Evolutionary conservation across 2,888 invertebrate genomes (phyloP).

Genomic region (Gisinianus flammeolus): DNA sequence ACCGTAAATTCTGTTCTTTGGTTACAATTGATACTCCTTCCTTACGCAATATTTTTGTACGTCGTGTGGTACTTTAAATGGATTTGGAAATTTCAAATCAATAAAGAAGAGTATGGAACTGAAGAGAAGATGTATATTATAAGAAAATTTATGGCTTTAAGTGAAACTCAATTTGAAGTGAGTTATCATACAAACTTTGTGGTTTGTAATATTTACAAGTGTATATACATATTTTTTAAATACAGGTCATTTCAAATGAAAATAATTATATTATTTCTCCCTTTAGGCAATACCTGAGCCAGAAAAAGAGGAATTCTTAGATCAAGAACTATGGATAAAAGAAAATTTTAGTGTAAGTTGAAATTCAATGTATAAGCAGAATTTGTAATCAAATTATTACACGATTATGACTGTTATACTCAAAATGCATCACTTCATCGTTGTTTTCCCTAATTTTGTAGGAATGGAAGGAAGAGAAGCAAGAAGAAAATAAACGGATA

Average conservation of each 20-base stretch:
- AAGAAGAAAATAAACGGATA: slow-evolving; percentile 82
- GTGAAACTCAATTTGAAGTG: slow-evolving; percentile 65
- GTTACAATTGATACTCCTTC: slow-evolving; percentile 80
- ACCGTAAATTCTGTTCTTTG: slow-evolving; percentile 77
- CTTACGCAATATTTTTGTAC: slow-evolving; percentile 75
- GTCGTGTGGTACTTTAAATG: slow-evolving; percentile 78
- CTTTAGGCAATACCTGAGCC: slow-evolving; percentile 71
- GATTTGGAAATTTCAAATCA: slow-evolving; percentile 79
- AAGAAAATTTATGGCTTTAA: slow-evolving; percentile 73
- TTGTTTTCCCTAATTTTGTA: slow-evolving; percentile 55
- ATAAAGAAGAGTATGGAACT: slow-evolving; percentile 76
- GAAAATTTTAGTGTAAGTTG: slow-evolving; percentile 71
- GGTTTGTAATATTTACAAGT: neutral
- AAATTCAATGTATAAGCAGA: neutral
- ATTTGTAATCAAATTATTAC: neutral
- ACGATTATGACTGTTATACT: neutral
- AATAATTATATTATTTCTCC: neutral
- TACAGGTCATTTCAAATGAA: neutral
- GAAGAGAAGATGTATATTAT: slow-evolving; percentile 87
- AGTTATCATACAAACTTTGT: slow-evolving; percentile 58
- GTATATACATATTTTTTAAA: neutral
- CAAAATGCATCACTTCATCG: neutral
- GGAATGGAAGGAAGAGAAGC: slow-evolving; percentile 80
- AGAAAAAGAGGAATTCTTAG: slow-evolving; percentile 75
- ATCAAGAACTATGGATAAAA: slow-evolving; percentile 80